Evolutionary conservation across 2,888 invertebrate genomes (phyloP).

Genomic region (Xestia c-nigrum): DNA sequence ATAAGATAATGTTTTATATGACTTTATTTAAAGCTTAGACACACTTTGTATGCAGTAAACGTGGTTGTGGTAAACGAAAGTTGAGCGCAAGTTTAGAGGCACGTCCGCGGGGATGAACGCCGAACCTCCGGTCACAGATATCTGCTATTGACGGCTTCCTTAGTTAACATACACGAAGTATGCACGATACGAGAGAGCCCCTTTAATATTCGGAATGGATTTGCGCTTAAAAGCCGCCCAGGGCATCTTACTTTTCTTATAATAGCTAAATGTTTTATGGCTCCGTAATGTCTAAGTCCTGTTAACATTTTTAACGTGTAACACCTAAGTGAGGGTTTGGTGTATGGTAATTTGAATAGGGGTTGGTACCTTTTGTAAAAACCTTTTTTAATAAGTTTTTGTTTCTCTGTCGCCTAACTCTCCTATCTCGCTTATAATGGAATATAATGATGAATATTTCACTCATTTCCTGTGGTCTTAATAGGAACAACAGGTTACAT

Average conservation of each 20-base stretch:
- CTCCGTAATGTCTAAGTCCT: conserved; percentile 43
- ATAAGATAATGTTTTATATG: conserved; percentile 6
- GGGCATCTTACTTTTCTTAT: conserved; percentile 62
- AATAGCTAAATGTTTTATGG: conserved; percentile 58
- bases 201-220: conserved; percentile 71
- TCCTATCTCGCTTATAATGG: background rate
- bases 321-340: conserved; percentile 23
- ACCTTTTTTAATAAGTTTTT: conserved; percentile 17
- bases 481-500: background rate
- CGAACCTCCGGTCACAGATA: conserved; percentile 53
- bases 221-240: conserved; percentile 66
- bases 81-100: conserved; percentile 45
- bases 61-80: conserved; percentile 23
- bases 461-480: background rate
- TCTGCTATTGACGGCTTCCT: conserved; percentile 62
- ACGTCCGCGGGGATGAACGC: conserved; percentile 46
- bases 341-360: conserved; percentile 39
- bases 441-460: conserved; percentile 5
- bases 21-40: conserved; percentile 19
- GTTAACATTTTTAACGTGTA: conserved; percentile 43
- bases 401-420: background rate
- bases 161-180: conserved; percentile 51
- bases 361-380: conserved; percentile 17
- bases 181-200: conserved; percentile 44
- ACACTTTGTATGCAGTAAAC: conserved; percentile 24